phyloP scores from a whole-genome alignment of 2,888 invertebrate genomes.

The Nemurella pictetii region DNA sequence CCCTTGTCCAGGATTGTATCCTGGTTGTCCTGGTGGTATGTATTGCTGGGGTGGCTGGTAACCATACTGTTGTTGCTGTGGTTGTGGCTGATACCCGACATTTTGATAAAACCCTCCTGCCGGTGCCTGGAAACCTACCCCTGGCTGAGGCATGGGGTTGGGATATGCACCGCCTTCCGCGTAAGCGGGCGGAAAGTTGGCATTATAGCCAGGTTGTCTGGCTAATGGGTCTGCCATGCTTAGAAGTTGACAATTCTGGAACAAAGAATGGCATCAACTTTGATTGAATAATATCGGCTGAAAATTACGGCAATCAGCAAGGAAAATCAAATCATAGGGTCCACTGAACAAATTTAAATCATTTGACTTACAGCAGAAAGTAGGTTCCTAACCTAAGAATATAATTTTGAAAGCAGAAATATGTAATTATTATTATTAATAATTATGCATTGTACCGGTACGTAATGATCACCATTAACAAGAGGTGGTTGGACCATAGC shows the following conservation, averaged over 20 bases:
- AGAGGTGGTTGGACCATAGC: too few relatives aligned
- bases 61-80: slow-evolving; percentile 44
- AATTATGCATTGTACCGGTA: too few relatives aligned
- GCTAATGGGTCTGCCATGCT: neutral
- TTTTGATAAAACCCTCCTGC: slow-evolving; percentile 45
- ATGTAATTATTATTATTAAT: too few relatives aligned
- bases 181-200: slow-evolving; percentile 37
- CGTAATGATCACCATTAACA: too few relatives aligned
- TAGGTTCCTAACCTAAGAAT: too few relatives aligned
- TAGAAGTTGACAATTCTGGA: neutral
- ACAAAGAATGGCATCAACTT: neutral
- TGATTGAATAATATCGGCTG: too few relatives aligned
- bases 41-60: neutral
- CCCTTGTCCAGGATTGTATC: slow-evolving; percentile 16
- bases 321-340: too few relatives aligned
- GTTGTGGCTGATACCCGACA: slow-evolving; percentile 45
- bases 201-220: neutral
- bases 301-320: too few relatives aligned
- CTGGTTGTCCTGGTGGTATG: neutral
- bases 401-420: too few relatives aligned
- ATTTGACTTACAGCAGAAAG: too few relatives aligned
- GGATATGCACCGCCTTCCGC: slow-evolving; percentile 41
- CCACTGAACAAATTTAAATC: too few relatives aligned
- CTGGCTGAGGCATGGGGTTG: slow-evolving; percentile 38
- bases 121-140: slow-evolving; percentile 49